Evolutionary conservation across 2,113 vertebrate species (phyloP).

Genomic region (Apus apus): DNA sequence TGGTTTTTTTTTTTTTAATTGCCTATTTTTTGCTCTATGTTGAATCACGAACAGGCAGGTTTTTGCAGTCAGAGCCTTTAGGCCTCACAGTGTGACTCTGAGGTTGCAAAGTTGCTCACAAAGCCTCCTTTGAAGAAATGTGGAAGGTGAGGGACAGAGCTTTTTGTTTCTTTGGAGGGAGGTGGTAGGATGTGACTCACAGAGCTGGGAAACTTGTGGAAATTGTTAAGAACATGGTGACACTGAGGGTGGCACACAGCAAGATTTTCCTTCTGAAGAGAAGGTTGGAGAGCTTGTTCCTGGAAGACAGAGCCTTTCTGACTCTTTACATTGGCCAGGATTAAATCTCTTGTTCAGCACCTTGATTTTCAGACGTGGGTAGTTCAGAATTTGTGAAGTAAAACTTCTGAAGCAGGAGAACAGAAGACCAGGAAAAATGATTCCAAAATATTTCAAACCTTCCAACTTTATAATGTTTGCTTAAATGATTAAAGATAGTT

Average conservation of each 20-base stretch:
- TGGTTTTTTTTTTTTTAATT: neutral
- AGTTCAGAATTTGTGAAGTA: neutral
- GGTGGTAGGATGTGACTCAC: neutral
- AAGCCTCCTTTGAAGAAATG: neutral
- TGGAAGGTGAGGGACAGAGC: neutral
- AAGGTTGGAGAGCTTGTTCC: neutral
- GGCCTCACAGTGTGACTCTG: neutral
- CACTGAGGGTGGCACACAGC: no score
- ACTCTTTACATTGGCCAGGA: neutral
- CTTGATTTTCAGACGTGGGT: neutral
- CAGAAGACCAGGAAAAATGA: neutral
- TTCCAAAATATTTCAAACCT: neutral
- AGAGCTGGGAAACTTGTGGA: neutral
- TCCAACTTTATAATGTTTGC: neutral
- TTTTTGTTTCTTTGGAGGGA: neutral
- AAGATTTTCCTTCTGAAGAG: neutral
- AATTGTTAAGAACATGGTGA: neutral
- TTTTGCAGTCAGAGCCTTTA: neutral
- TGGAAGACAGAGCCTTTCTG: neutral
- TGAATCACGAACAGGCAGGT: neutral
- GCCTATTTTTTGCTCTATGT: neutral
- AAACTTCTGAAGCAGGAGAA: neutral
- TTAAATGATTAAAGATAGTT: slow-evolving; percentile 3
- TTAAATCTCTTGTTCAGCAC: neutral
- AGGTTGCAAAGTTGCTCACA: neutral